A percentile compares a stretch with the other conserved stretches of the same genome.
phyloP scores from a whole-genome alignment of 2,113 vertebrate genomes.

The Anhinga rufa region DNA sequence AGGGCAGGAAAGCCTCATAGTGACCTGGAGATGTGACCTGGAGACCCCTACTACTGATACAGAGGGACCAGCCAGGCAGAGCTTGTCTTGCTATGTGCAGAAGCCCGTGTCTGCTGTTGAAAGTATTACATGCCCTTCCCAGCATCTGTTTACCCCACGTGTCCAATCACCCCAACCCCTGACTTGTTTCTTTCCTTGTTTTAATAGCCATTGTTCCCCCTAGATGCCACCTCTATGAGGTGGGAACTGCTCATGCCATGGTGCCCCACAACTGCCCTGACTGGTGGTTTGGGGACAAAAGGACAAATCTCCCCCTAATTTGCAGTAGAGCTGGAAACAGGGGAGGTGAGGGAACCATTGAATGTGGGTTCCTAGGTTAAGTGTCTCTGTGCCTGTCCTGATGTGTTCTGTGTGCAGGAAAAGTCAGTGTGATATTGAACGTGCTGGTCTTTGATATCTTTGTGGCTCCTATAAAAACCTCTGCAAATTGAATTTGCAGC shows the following conservation, averaged over 20 bases:
- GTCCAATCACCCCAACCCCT: not conserved
- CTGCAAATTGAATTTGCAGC: not conserved
- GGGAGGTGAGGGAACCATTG: not conserved
- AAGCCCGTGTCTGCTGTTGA: not conserved
- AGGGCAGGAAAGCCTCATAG: not conserved
- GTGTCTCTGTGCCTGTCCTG: slow-evolving; percentile 6
- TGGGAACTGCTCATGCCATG: not conserved
- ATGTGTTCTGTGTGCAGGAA: not conserved
- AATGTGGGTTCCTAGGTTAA: not conserved
- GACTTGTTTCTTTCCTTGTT: not conserved
- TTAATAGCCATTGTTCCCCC: not conserved
- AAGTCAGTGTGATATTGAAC: slow-evolving; percentile 25
- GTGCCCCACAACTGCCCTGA: not conserved
- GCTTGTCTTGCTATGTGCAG: not conserved
- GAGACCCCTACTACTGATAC: not conserved
- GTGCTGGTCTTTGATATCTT: not conserved
- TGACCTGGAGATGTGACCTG: not conserved
- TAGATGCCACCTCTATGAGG: not conserved
- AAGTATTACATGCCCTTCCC: not conserved
- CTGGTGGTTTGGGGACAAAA: not conserved
- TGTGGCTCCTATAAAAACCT: not conserved
- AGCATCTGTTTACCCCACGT: not conserved
- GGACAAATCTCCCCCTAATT: not conserved
- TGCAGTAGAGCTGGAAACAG: not conserved
- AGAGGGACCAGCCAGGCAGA: not conserved